Evolutionary conservation across 1,140 invertebrate genomes (phyloP), one percentile per base, ranked within the genome.

Genomic region (Drosophila mauritiana): DNA sequence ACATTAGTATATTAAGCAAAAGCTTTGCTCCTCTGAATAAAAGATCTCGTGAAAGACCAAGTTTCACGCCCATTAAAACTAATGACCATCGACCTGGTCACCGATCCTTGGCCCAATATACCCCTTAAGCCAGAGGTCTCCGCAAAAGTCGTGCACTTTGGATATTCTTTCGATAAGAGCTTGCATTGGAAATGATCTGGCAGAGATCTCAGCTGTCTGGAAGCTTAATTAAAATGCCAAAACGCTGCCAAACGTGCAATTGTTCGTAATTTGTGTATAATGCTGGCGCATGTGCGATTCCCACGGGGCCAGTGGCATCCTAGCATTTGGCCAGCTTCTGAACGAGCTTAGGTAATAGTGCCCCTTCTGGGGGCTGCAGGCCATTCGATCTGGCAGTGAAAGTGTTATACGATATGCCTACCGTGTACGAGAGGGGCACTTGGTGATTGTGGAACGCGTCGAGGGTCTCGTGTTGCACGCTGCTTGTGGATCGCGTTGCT

Each of bases 211-310:
- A 55, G 52, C 39, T 34, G 46, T 59, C 61, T 65, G 75, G 72
- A 55, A 72, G 72, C 63, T 84, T 89, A 88, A 88, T 88, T 84
- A 84, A 67, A 84, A 83, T 83, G 77, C 70, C 68, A 83, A 65
- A 57, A 69, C 53, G 42, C 48, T 62, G 51, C 20, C 17, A 64
- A 67, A 72, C 65, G 55, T 72, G 61, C 79, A 68, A 73, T 78
- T 76, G 78, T 56, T 76, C 36, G 68, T 79, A 57, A 55, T 74
- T 68, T 64, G 15, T 51, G 49, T 58, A 42, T 55, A 70, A 70
- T 70, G 65, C 15, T 42, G 39, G 15, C 15, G 37, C 52, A 46
- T 48, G 22, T 6, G 36, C 51, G 15, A 58, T 84, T 84, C 77
- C 82, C 81, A 84, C 81, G 82, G 67, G 73, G 73, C 67, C 73